phyloP scores from a whole-genome alignment of 2,888 invertebrate genomes.

The Ormyrus labotus region DNA sequence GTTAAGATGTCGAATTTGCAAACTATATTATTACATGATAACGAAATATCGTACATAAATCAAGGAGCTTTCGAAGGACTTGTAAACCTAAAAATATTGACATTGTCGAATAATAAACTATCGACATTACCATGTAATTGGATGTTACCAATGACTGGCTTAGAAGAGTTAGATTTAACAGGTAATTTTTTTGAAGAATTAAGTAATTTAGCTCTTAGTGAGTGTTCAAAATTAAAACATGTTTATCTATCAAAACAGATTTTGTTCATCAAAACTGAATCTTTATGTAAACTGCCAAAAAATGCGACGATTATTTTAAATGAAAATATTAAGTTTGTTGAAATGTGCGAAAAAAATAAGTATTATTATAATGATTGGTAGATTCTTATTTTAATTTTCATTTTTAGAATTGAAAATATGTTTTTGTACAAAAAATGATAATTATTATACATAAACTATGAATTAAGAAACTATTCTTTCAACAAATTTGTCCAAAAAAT shows the following conservation, averaged over 20 bases:
- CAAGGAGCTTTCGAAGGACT: slow-evolving; percentile 31
- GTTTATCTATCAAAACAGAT: slow-evolving; percentile 31
- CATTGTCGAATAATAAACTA: slow-evolving; percentile 36
- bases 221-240: slow-evolving; percentile 12
- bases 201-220: slow-evolving; percentile 18
- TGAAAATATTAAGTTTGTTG: neutral
- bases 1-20: slow-evolving; percentile 25
- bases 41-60: slow-evolving; percentile 30
- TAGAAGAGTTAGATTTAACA: slow-evolving; percentile 38
- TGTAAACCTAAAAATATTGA: slow-evolving; percentile 25
- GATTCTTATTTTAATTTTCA: no score
- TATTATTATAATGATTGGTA: no score
- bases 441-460: no score
- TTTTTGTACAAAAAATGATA: no score
- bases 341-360: neutral
- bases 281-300: slow-evolving; percentile 18
- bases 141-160: slow-evolving; percentile 19
- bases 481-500: no score
- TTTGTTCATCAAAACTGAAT: neutral
- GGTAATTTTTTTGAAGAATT: slow-evolving; percentile 33
- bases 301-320: slow-evolving; percentile 26
- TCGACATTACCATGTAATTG: slow-evolving; percentile 23
- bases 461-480: no score
- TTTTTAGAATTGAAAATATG: no score
- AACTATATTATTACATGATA: slow-evolving; percentile 35